Evolutionary conservation across 64 coral and sea anemone genomes (phyloP).

Genomic region (Montipora sp.): DNA sequence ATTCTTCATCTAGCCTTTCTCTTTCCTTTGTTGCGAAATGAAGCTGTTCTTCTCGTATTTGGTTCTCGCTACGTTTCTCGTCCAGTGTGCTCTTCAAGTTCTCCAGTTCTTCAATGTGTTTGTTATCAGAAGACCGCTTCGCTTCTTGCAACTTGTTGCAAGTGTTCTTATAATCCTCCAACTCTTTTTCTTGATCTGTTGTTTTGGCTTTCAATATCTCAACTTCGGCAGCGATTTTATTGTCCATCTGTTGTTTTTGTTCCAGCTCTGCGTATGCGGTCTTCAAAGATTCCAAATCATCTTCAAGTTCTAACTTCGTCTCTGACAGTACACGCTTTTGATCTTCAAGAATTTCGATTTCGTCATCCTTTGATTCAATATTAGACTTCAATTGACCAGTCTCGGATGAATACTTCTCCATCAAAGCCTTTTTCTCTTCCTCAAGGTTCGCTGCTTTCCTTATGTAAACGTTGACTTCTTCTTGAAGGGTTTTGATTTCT

Average conservation of each 20-base stretch:
- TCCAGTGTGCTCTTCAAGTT: constrained; percentile 34
- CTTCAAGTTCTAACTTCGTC: constrained; percentile 46
- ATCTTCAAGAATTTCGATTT: not conserved
- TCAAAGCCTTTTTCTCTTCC: constrained; percentile 72
- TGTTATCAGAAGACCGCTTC: constrained; percentile 60
- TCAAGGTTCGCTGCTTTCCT: constrained; percentile 79
- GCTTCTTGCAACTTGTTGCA: constrained; percentile 54
- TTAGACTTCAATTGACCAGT: constrained; percentile 47
- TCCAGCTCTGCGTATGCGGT: constrained; percentile 51
- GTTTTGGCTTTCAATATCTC: constrained; percentile 38
- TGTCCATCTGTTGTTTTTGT: constrained; percentile 61
- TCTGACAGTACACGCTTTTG: constrained; percentile 42
- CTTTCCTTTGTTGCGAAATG: not conserved
- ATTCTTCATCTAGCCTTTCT: constrained; percentile 16
- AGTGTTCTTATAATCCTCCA: constrained; percentile 53
- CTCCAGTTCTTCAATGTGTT: constrained; percentile 57
- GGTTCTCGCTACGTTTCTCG: not conserved
- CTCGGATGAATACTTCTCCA: constrained; percentile 60
- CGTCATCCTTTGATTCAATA: constrained; percentile 18
- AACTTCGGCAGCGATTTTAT: constrained; percentile 34
- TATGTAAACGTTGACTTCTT: constrained; percentile 89
- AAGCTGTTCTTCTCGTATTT: constrained; percentile 23
- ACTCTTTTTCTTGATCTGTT: constrained; percentile 50
- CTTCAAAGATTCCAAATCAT: constrained; percentile 42
- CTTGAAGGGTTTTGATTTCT: constrained; percentile 87